phyloP scores from a whole-genome alignment of 2,888 invertebrate species.

The Sesamia inferens region DNA sequence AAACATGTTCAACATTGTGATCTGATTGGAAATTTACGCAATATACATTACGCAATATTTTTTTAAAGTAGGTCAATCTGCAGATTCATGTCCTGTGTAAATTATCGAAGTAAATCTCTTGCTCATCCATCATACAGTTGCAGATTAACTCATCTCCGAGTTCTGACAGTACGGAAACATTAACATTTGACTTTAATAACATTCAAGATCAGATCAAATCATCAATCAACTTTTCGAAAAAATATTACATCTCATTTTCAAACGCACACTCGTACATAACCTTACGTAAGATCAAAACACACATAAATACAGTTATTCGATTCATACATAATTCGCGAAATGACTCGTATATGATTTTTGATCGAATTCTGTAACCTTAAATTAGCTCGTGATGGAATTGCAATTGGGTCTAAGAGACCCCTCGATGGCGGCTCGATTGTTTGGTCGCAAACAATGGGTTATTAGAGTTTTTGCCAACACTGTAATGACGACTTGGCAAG shows the following conservation, averaged over 20 bases:
- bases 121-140: conserved; percentile 33
- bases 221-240: conserved; percentile 38
- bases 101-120: neutral
- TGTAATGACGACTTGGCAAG: conserved; percentile 70
- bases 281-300: neutral
- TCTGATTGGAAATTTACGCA: neutral
- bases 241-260: conserved; percentile 27
- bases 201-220: conserved; percentile 27
- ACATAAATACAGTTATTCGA: conserved; percentile 23
- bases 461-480: conserved; percentile 80
- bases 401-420: conserved; percentile 52
- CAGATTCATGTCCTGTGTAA: neutral
- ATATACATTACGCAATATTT: neutral
- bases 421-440: conserved; percentile 58
- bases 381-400: conserved; percentile 63
- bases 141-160: conserved; percentile 32
- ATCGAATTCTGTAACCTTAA: conserved; percentile 54
- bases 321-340: conserved; percentile 27
- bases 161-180: conserved; percentile 16
- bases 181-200: conserved; percentile 38
- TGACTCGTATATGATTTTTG: conserved; percentile 23
- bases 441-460: conserved; percentile 75
- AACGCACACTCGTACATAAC: conserved; percentile 10
- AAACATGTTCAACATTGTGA: too few relatives aligned
- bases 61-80: conserved; percentile 1